Evolutionary conservation across 1,140 invertebrate species (phyloP).

Genomic region (Penaeus vannamei): DNA sequence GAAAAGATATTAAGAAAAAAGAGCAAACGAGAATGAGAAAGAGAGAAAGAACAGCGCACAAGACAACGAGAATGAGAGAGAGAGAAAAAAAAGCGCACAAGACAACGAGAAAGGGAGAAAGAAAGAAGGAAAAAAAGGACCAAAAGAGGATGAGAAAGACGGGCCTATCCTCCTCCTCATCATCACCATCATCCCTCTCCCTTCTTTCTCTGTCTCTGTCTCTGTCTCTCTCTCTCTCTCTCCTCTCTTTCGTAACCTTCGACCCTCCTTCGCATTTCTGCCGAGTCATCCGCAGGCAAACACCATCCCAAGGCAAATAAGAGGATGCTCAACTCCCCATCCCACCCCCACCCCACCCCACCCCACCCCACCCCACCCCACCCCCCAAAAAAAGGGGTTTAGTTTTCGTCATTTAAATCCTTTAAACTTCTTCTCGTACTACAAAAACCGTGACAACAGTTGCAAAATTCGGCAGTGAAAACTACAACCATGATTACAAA

Average conservation of each 20-base stretch:
- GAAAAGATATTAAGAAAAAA: not conserved
- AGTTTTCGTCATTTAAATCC: no score
- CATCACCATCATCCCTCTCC: slow-evolving; percentile 12
- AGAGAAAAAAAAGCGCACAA: not conserved
- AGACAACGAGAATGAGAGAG: not conserved
- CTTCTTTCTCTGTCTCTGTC: slow-evolving; percentile 17
- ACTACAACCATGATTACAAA: no score
- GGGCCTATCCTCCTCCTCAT: not conserved
- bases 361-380: no score
- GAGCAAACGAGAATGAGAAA: not conserved
- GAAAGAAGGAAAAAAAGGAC: not conserved
- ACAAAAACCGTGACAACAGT: no score
- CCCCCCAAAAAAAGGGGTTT: no score
- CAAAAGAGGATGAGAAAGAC: not conserved
- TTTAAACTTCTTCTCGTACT: no score
- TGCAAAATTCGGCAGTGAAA: no score
- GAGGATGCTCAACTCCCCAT: no score
- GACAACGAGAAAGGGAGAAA: not conserved
- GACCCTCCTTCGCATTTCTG: not conserved
- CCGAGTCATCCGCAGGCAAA: no score
- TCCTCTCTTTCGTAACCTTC: not conserved
- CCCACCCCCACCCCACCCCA: no score
- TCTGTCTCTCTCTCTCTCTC: slow-evolving; percentile 8
- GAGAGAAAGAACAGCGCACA: not conserved
- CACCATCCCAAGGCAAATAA: no score